Evolutionary conservation across 2,888 invertebrate species (phyloP), one percentile per base, ranked within the genome.

Genomic region (Druceiella hillmani): DNA sequence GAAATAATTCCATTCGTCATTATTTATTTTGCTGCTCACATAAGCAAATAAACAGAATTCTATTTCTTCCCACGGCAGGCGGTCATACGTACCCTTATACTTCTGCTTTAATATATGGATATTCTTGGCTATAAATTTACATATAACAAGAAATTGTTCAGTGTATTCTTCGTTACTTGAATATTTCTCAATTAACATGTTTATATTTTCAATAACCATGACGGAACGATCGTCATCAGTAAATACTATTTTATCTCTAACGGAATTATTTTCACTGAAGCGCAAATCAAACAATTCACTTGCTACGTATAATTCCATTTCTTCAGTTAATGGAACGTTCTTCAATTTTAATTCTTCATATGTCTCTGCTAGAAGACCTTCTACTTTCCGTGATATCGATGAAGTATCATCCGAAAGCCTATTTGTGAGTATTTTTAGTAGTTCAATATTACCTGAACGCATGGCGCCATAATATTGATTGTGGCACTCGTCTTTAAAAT

Each of bases 11-110:
- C 42, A 37, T 25, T 46, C 43, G 28, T 43, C 32, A 17, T 20
- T 25, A 33, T 40, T 42, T 3, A 17, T 36, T 22, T 31, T 17
- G 25, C 43, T 33, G 12, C 38, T 44, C 17, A 51, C 24, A 40
- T 47, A 51, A 33, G 33, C 37, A 9, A 47, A 14, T 17, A 50
- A 42, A 44, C 48, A 50, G 40, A 51, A 51, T 33, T 51, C 51
- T 3, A 51, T 46, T 46, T 51, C 51, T 36, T 50, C 50, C 51
- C 51, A 51, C 10, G 50, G 51, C 32, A 51, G 11, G 24, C 11
- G 35, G 17, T 44, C 36, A 33, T 50, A 50, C 2, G 47, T 48
- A 7, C 30, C 41, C 35, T 45, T 51, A 24, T 50, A 36, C 13
- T 44, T 40, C 17, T 33, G 35, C 29, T 51, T 51, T 30, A 51